Base-by-base conservation (phyloP, 1,140 invertebrate species). In the Cydia amplana region DNA sequence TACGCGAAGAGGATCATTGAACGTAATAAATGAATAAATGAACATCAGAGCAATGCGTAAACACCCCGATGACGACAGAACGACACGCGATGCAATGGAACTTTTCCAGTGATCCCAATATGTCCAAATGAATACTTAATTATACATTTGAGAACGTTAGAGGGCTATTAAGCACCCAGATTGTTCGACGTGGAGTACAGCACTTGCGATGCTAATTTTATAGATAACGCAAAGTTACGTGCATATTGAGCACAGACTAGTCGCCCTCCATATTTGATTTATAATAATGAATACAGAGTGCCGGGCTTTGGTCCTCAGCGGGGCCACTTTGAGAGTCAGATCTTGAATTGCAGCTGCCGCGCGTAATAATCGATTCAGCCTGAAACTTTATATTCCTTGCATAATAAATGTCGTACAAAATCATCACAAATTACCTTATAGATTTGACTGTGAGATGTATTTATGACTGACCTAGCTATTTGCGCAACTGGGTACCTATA, bases 331-430 rank as follows among this genome's bases (percentile, higher is more conserved):
- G 87, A 86, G 80, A 89, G 84, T 90, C 88, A 91, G 87, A 79
- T 87, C 79, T 82, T 89, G 84, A 86, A 88, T 88, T 87, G 85
- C 87, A 87, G 85, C 87, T 90, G 87, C 82, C 83, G 84, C 60
- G 72, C 76, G 67, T 77, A 74, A 82, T 85, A 86, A 92, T 84
- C 83, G 82, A 89, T 91, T 91, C 85, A 74, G 80, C 83, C 78
- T 85, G 83, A 86, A 70, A 87, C 87, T 93, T 93, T 93, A 93
- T 93, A 93, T 93, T 93, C 91, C 89, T 90, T 89, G 90, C 90
- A 93, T 91, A 91, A 90, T 93, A 90, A 91, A 93, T 93, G 90
- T 91, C 88, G 78, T 83, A 91, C 91, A 87, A 93, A 93, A 90
- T 91, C 89, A 83, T 90, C 89, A 93, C 87, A 93, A 93, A 93